Conservation (phyloP, 2,797 vertebrate genomes). For the Semaprochilodus insignis region DNA sequence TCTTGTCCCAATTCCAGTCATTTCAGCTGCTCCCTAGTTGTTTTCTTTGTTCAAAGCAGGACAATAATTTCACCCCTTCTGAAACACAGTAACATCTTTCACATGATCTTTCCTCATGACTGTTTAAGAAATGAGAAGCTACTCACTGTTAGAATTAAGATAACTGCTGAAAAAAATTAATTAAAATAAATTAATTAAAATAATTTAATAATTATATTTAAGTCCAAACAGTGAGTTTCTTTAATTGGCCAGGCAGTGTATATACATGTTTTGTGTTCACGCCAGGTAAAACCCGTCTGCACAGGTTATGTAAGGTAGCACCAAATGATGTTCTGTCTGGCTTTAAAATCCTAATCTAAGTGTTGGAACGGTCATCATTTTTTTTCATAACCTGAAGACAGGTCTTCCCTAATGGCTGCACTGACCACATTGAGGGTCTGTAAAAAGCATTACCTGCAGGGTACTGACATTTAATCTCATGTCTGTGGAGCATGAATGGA, state of each 20-base stretch:
- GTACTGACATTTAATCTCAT: conserved; percentile 11
- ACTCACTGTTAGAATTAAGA: too few species aligned
- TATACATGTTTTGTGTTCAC: neutral
- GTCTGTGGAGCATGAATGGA: conserved; percentile 11
- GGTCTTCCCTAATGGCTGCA: neutral
- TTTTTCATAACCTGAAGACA: conserved; percentile 5
- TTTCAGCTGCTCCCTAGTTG: too few species aligned
- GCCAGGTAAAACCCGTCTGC: neutral
- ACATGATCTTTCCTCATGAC: too few species aligned
- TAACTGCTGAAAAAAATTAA: too few species aligned
- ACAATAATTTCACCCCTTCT: too few species aligned
- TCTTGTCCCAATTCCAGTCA: too few species aligned
- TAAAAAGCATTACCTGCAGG: neutral
- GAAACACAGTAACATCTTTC: too few species aligned
- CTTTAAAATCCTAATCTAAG: neutral
- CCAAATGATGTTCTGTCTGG: neutral
- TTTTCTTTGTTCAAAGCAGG: too few species aligned
- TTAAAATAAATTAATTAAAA: too few species aligned
- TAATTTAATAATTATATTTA: too few species aligned
- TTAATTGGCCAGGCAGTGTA: neutral
- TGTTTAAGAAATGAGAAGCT: too few species aligned
- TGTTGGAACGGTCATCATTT: neutral
- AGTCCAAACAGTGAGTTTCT: too few species aligned
- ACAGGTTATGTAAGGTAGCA: neutral
- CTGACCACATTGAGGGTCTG: neutral